Conservation (phyloP, 1,140 invertebrate species). For the Lucilia cuprina region DNA sequence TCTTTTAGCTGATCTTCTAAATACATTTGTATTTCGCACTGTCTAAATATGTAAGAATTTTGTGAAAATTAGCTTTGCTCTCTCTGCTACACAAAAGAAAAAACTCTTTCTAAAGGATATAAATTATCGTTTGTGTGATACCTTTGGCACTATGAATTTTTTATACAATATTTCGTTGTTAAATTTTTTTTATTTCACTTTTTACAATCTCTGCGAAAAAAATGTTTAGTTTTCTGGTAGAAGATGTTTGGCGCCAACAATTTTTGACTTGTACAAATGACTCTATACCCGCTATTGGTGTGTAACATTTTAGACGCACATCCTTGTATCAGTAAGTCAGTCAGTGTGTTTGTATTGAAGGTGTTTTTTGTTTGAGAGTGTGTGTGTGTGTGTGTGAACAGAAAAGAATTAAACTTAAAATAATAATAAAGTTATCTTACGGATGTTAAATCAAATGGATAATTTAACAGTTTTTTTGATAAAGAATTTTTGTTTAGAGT, state of each 20-base stretch:
- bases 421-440: not conserved
- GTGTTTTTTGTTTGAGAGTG: not conserved
- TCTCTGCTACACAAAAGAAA: not conserved
- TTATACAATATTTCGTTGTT: not conserved
- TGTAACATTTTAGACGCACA: slow-evolving; percentile 7
- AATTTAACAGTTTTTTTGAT: not conserved
- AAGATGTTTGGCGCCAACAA: slow-evolving; percentile 33
- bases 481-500: not conserved
- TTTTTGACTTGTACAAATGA: slow-evolving; percentile 24
- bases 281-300: not conserved
- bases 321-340: not conserved
- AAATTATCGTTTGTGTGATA: slow-evolving; percentile 36
- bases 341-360: not conserved
- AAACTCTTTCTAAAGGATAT: slow-evolving; percentile 23
- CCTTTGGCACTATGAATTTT: slow-evolving; percentile 32
- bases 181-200: not conserved
- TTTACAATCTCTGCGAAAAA: not conserved
- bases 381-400: not conserved
- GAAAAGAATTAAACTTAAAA: not conserved
- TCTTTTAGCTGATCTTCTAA: too few species aligned
- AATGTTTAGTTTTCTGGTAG: not conserved
- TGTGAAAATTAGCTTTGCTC: not conserved
- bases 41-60: too few species aligned
- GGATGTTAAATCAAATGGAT: slow-evolving; percentile 2
- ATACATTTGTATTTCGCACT: too few species aligned